These are phyloP conservation scores for Aporophyla nigra DNA, from an alignment of 2,888 invertebrate species.

Conservation along the genomic window DNA sequence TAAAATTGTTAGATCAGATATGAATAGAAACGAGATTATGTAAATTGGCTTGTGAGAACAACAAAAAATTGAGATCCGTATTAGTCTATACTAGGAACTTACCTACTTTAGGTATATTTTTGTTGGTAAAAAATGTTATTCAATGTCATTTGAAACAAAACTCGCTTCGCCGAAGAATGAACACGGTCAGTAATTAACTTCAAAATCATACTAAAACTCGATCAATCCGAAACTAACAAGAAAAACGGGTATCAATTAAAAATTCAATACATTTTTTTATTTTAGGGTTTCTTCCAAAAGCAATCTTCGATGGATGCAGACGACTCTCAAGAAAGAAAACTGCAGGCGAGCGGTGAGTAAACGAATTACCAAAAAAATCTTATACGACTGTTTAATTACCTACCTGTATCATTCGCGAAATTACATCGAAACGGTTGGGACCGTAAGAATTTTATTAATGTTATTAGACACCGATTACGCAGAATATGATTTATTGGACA, in stretches of 20 bases:
- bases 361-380: conserved; percentile 24
- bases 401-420: conserved; percentile 44
- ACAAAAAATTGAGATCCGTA: conserved; percentile 16
- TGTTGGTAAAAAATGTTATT: conserved; percentile 10
- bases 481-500: conserved; percentile 59
- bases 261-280: conserved; percentile 44
- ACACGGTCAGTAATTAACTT: conserved; percentile 27
- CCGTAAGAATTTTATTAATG: conserved; percentile 58
- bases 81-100: background rate
- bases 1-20: conserved; percentile 58
- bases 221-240: conserved; percentile 41
- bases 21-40: conserved; percentile 63
- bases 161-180: conserved; percentile 17
- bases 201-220: conserved; percentile 29
- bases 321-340: conserved; percentile 88
- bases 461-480: conserved; percentile 55
- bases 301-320: conserved; percentile 86
- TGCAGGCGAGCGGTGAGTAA: conserved; percentile 87
- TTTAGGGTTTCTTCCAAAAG: conserved; percentile 88
- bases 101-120: background rate
- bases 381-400: conserved; percentile 43
- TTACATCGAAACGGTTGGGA: conserved; percentile 46
- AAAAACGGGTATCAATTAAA: conserved; percentile 56
- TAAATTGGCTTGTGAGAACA: conserved; percentile 49
- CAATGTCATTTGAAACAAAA: conserved; percentile 16